Evolutionary conservation across 2,888 invertebrate species (phyloP), one percentile per base, ranked within the genome.

Genomic region (Campoplex capitator): DNA sequence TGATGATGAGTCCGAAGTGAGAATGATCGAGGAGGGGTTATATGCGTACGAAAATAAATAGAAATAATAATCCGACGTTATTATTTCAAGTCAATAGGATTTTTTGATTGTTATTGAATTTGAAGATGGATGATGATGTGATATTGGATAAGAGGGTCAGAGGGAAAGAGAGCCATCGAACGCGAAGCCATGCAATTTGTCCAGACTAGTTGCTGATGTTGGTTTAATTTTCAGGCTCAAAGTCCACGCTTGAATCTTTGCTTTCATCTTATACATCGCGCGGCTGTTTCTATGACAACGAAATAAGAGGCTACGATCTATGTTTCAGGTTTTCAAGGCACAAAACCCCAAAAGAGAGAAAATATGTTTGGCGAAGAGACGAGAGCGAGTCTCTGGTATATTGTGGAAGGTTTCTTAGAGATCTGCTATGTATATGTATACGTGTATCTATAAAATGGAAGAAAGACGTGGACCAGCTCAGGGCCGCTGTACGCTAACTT

Each of bases 311-410:
- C 23, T 71, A 18, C 28, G 18, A 77, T 76, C 67, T 35, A 62
- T 74, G n/a, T 9, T 62, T 38, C 11, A 42, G 67, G 67, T 73
- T 35, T 76, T 70, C 48, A 9, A 67, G 68, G 38, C 54, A 75
- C 38, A 78, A 78, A 75, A 76, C 76, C 76, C 32, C 32, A 42
- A 80, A 38, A 32, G 81, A 87, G 45, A 28, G 75, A 78, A 82
- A 76, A 71, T 32, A 80, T 77, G 78, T 87, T 84, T 87, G 87
- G 58, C 54, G 58, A 81, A 77, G 58, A 76, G 80, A 56, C 68
- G 77, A 84, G 77, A 56, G 58, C 73, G 68, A 62, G 71, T 65
- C 56, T 65, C 56, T 65, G 13, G 23, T 35, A 51, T 28, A 51
- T 38, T 68, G 35, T 18, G 32, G 13, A 73, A n/a, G 45, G 23